Evolutionary conservation across 2,888 invertebrate species (phyloP).

Genomic region (Drosophila meridionalis): DNA sequence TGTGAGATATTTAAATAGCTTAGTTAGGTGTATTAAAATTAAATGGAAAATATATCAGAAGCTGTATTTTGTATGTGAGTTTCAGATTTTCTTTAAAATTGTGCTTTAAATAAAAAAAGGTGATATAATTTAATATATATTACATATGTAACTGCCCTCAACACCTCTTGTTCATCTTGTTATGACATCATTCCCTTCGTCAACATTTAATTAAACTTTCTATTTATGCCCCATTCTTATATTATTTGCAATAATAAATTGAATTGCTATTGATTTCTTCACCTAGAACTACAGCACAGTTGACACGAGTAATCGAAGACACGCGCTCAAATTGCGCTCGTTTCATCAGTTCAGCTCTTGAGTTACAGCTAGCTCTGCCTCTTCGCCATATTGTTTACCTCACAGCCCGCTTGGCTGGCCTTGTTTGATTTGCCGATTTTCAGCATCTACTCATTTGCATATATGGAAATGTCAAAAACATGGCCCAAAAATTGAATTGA

Average conservation of each 20-base stretch:
- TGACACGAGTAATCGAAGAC: background rate
- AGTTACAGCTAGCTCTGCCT: background rate
- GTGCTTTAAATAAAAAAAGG: too few relatives aligned
- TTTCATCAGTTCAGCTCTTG: constrained; percentile 8
- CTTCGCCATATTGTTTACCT: constrained; percentile 10
- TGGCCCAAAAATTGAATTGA: constrained; percentile 80
- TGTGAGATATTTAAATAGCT: background rate
- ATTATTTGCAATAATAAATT: background rate
- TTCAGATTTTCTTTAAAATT: background rate
- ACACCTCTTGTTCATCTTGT: too few relatives aligned
- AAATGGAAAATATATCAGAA: background rate
- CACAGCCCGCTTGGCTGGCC: constrained; percentile 11
- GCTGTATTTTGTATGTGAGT: background rate
- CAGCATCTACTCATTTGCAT: constrained; percentile 73
- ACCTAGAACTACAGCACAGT: background rate
- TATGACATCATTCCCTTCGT: background rate
- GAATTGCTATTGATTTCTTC: background rate
- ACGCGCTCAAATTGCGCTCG: constrained; percentile 1
- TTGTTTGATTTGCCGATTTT: constrained; percentile 64
- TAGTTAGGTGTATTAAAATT: background rate
- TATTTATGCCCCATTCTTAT: background rate
- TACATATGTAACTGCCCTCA: too few relatives aligned
- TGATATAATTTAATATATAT: too few relatives aligned
- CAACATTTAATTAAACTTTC: background rate
- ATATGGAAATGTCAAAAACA: constrained; percentile 79